Evolutionary conservation across 2,888 invertebrate genomes (phyloP).

Genomic region (Euproctis similis): DNA sequence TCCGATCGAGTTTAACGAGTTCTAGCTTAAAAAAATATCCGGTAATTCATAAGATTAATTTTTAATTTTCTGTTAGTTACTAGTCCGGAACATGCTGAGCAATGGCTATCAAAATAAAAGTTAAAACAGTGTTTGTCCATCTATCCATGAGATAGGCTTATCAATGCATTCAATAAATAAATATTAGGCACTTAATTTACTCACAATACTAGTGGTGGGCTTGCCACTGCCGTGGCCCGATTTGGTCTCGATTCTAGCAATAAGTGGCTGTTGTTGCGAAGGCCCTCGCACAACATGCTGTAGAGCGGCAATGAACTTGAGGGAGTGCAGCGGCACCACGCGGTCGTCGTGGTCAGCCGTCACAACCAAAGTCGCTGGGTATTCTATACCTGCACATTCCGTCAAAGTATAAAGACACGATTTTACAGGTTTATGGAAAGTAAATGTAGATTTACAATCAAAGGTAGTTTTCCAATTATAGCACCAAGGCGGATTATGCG

Average conservation of each 20-base stretch:
- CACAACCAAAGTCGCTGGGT: constrained; percentile 92
- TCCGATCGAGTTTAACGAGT: too few relatives aligned
- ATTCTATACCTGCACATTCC: constrained; percentile 78
- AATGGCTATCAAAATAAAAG: too few relatives aligned
- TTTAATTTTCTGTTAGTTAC: too few relatives aligned
- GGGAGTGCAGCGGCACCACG: constrained; percentile 97
- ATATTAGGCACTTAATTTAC: constrained; percentile 16
- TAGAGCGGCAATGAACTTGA: constrained; percentile 94
- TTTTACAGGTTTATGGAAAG: too few relatives aligned
- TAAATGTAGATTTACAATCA: too few relatives aligned
- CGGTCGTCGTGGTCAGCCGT: constrained; percentile 99
- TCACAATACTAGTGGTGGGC: constrained; percentile 93
- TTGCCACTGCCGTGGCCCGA: constrained; percentile 98
- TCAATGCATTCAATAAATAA: neutral
- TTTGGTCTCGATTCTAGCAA: constrained; percentile 94
- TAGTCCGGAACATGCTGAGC: too few relatives aligned
- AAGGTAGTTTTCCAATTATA: too few relatives aligned
- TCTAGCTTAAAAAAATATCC: too few relatives aligned
- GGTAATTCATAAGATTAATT: too few relatives aligned
- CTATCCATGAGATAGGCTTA: neutral
- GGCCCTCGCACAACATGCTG: constrained; percentile 80
- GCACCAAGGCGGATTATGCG: too few relatives aligned
- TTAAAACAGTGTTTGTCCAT: too few relatives aligned
- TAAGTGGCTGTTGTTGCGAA: constrained; percentile 87
- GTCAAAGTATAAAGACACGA: too few relatives aligned